These are phyloP conservation scores for Azorinus chamasolen DNA, from an alignment of 2,888 invertebrate genomes.

Conservation along the genomic window DNA sequence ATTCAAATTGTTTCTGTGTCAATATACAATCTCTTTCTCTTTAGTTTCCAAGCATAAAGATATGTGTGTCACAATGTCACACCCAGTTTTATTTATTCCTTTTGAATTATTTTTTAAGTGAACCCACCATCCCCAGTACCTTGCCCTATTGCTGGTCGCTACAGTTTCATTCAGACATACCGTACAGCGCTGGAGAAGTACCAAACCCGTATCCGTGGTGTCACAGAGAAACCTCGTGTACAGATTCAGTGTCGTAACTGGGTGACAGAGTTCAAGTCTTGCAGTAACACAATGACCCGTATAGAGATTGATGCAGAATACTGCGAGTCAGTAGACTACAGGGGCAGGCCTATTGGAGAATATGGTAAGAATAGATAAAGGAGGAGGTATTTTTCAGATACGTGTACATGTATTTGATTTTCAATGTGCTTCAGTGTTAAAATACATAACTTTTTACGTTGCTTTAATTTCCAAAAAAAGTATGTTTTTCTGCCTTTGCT, in stretches of 20 bases:
- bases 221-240: slow-evolving; percentile 96
- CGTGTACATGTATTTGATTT: too few species aligned
- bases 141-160: slow-evolving; percentile 98
- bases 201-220: slow-evolving; percentile 97
- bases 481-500: too few species aligned
- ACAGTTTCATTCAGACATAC: slow-evolving; percentile 94
- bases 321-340: slow-evolving; percentile 98
- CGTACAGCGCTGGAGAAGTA: slow-evolving; percentile 88
- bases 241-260: slow-evolving; percentile 97
- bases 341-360: slow-evolving; percentile 93
- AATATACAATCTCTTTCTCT: too few species aligned
- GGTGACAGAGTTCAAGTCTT: slow-evolving; percentile 98
- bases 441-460: too few species aligned
- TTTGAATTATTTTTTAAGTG: slow-evolving; percentile 70
- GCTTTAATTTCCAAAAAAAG: too few species aligned
- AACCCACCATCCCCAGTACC: slow-evolving; percentile 93
- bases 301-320: slow-evolving; percentile 98
- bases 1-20: too few species aligned
- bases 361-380: slow-evolving; percentile 89
- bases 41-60: too few species aligned
- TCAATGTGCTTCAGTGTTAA: too few species aligned
- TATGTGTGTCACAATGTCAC: too few species aligned
- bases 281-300: slow-evolving; percentile 95
- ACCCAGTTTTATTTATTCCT: too few species aligned
- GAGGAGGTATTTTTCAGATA: neutral